These are phyloP conservation scores for Tupaia chinensis DNA, from an alignment of 2,113 vertebrate genomes.

Conservation along the genomic window DNA sequence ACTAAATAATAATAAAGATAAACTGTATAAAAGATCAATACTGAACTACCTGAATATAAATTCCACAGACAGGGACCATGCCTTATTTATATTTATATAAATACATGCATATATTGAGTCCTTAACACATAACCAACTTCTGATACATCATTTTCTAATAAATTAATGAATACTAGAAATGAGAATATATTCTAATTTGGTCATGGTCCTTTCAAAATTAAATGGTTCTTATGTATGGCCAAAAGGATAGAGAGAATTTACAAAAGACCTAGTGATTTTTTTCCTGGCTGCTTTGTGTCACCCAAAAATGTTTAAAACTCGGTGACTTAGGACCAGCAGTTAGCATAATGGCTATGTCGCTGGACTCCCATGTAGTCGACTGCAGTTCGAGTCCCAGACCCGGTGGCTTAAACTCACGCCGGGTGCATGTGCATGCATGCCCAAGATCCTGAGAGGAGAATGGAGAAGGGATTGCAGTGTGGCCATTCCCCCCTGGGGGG, in stretches of 20 bases:
- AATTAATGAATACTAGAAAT: background rate
- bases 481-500: too few species aligned
- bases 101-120: background rate
- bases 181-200: conserved; percentile 20
- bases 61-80: background rate
- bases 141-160: background rate
- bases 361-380: too few species aligned
- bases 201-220: conserved; percentile 7
- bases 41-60: background rate
- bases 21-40: background rate
- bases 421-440: too few species aligned
- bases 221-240: background rate
- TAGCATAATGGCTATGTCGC: too few species aligned
- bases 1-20: background rate
- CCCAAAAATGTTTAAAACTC: background rate
- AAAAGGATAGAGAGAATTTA: background rate
- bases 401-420: too few species aligned
- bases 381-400: too few species aligned
- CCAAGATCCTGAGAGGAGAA: too few species aligned
- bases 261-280: background rate
- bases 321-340: background rate
- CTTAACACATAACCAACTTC: background rate
- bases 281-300: background rate
- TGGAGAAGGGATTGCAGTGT: too few species aligned
- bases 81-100: conserved; percentile 2